Evolutionary conservation across 2,113 vertebrate species (phyloP).

Genomic region (Periophthalmus modestus): DNA sequence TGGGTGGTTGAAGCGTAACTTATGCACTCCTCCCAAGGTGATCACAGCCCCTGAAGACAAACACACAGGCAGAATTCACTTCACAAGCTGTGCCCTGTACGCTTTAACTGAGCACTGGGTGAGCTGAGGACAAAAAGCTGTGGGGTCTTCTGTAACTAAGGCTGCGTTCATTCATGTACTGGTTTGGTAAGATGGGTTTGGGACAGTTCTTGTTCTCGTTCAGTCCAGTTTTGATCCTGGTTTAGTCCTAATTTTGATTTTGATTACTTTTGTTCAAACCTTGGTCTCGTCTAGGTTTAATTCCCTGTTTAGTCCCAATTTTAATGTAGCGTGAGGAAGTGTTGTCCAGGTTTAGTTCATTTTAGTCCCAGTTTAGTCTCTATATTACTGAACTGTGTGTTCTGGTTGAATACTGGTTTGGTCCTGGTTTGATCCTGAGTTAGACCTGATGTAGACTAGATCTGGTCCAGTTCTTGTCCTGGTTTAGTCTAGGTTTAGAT

Average conservation of each 20-base stretch:
- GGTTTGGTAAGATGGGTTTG: background rate
- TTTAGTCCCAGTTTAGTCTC: background rate
- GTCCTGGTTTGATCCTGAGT: background rate
- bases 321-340: too few relatives aligned
- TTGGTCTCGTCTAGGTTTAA: too few relatives aligned
- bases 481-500: background rate
- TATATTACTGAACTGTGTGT: background rate
- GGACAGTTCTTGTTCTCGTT: too few relatives aligned
- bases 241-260: too few relatives aligned
- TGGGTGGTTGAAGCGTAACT: conserved; percentile 95
- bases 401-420: too few relatives aligned
- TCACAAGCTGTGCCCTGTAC: conserved; percentile 33
- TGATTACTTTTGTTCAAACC: background rate
- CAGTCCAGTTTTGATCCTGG: too few relatives aligned
- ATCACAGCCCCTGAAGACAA: conserved; percentile 84
- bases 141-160: background rate
- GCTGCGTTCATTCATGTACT: background rate
- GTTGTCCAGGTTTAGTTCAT: too few relatives aligned
- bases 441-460: background rate
- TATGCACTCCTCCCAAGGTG: conserved; percentile 87
- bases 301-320: background rate
- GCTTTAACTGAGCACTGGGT: conserved; percentile 2
- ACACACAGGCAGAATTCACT: conserved; percentile 27
- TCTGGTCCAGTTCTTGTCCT: background rate
- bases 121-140: conserved; percentile 2